Evolutionary conservation across 2,113 vertebrate genomes (phyloP).

Genomic region (Microtus richardsoni): DNA sequence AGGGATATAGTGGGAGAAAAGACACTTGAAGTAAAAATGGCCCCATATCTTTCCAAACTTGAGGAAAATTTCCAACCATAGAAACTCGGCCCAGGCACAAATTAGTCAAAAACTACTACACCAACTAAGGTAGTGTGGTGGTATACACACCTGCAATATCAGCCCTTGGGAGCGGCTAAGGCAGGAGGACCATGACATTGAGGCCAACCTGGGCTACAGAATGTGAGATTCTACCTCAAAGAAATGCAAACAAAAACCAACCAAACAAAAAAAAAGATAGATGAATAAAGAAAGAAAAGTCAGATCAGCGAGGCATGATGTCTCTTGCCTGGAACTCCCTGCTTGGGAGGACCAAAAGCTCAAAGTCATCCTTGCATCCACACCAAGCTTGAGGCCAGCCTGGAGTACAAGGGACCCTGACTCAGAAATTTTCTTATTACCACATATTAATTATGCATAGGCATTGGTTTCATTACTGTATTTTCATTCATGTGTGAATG

Average conservation of each 20-base stretch:
- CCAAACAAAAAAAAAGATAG: neutral
- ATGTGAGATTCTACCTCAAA: neutral
- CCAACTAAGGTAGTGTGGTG: neutral
- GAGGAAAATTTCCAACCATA: neutral
- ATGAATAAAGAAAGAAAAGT: neutral
- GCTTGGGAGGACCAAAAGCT: neutral
- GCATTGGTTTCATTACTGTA: neutral
- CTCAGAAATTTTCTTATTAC: neutral
- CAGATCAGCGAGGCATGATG: neutral
- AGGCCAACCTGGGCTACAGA: neutral
- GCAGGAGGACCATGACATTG: neutral
- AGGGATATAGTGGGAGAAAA: neutral
- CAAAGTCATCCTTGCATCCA: neutral
- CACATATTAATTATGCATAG: neutral
- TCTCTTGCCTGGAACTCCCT: neutral
- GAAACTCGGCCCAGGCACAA: neutral
- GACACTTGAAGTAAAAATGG: neutral
- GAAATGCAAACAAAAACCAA: neutral
- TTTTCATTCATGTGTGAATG: neutral
- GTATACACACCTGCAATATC: neutral
- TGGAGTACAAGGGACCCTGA: neutral
- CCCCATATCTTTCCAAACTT: neutral
- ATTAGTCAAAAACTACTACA: neutral
- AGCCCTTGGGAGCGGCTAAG: neutral
- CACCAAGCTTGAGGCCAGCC: neutral